Base-by-base conservation (phyloP, 2,797 vertebrate genomes). In the Taeniopygia guttata region DNA sequence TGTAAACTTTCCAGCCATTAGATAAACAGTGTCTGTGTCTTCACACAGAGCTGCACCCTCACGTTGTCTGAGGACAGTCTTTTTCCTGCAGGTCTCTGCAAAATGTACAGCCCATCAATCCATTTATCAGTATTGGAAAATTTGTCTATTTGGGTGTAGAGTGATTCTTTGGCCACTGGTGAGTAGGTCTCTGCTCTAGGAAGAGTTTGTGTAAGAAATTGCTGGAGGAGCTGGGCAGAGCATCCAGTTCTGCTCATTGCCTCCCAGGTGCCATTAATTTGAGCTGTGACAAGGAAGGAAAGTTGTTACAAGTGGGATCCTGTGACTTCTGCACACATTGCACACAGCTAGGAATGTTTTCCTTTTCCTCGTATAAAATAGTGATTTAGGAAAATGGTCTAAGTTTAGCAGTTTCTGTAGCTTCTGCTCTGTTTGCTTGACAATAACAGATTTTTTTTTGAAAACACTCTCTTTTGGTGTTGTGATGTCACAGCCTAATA, bases 1-100 rank as follows among this genome's bases (percentile, higher is more conserved):
- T 97, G 96, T 96, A 89, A 86, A 91, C 75, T 80, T 96, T 97
- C 96, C 97, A 98, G 96, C 97, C 97, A 95, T 97, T 97, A 94
- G 97, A 97, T 97, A 97, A 97, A 97, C 95, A 97, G 95, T 80
- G 73, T 93, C 85, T 87, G 77, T 95, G 87, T 96, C 95, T 91
- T 95, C 93, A 75, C 88, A 54, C 30, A 67, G 74, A 77, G 68
- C 43, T 91, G 83, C 89, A 78, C 87, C 88, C 89, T 93, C 67
- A 58, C 68, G 60, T 92, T 84, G 77, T 91, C 49, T 73, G 52
- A 84, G 84, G 92, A 43, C 52, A 56, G 76, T 58, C 62, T 29
- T 76, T 80, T 79, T 83, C 48, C 92, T 92, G 84, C 89, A 91
- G 85, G 92, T 79, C 90, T 80, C 85, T 87, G 91, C 63, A 73